phyloP scores from a whole-genome alignment of 2,797 vertebrate genomes.

The Chaetophractus vellerosus region DNA sequence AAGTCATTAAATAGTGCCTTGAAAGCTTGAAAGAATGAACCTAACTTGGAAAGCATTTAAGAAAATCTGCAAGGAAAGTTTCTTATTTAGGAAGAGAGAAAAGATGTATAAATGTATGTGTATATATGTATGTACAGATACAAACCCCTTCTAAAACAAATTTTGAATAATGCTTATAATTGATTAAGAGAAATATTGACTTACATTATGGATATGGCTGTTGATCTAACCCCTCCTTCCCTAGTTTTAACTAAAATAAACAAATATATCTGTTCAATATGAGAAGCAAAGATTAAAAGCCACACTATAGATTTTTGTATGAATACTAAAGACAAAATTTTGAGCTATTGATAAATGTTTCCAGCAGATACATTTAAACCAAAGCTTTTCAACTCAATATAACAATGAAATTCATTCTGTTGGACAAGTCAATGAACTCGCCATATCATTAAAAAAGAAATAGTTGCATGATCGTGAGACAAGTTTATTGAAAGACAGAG shows the following conservation, averaged over 20 bases:
- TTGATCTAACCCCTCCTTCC: background rate
- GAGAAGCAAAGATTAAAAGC: conserved; percentile 39
- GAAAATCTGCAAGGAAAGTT: background rate
- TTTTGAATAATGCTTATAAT: conserved; percentile 25
- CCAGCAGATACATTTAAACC: conserved; percentile 5
- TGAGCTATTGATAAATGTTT: conserved; percentile 13
- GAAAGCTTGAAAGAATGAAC: background rate
- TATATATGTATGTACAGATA: background rate
- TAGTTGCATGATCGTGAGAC: background rate
- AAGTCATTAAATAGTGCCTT: background rate
- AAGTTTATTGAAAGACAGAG: background rate
- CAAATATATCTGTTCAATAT: background rate
- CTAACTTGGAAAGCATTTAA: conserved; percentile 36
- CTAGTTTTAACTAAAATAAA: conserved; percentile 49
- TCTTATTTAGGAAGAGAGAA: conserved; percentile 53
- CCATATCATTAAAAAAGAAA: conserved; percentile 34
- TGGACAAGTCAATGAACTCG: conserved; percentile 6
- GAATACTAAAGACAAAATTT: conserved; percentile 32
- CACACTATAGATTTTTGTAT: background rate
- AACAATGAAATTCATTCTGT: background rate
- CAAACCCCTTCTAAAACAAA: background rate
- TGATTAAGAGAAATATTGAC: conserved; percentile 14
- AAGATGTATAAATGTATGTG: background rate
- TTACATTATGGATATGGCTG: background rate
- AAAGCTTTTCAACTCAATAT: background rate